phyloP scores from a whole-genome alignment of 2,113 vertebrate species.

The Sceloporus undulatus region DNA sequence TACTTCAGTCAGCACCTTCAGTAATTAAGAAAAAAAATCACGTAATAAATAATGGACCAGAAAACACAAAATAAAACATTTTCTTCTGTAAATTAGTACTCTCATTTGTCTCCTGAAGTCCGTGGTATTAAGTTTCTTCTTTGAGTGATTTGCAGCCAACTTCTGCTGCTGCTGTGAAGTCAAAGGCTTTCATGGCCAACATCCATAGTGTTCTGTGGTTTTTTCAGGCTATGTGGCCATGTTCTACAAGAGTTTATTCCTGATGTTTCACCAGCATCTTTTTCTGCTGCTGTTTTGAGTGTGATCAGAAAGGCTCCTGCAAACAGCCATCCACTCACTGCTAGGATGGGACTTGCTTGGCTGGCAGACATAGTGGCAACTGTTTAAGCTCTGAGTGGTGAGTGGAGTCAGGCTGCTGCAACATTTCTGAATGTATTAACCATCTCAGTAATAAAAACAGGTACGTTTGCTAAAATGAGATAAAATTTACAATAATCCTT shows the following conservation, averaged over 20 bases:
- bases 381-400: not conserved
- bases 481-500: too few relatives aligned
- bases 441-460: not conserved
- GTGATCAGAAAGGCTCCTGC: not conserved
- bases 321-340: not conserved
- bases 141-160: not conserved
- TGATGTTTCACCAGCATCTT: too few relatives aligned
- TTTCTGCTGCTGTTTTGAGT: not conserved
- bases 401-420: too few relatives aligned
- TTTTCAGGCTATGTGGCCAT: too few relatives aligned
- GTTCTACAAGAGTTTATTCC: too few relatives aligned
- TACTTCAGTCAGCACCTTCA: not conserved
- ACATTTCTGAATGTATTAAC: not conserved
- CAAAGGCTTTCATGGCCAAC: too few relatives aligned
- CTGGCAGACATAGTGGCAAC: not conserved
- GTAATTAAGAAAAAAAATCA: not conserved
- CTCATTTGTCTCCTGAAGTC: not conserved
- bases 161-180: not conserved
- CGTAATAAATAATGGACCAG: not conserved
- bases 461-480: too few relatives aligned
- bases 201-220: too few relatives aligned
- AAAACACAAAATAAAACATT: conserved; percentile 4
- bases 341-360: not conserved
- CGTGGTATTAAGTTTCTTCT: not conserved
- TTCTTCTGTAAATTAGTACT: not conserved